phyloP scores from a whole-genome alignment of 1,140 invertebrate genomes.

The Calycopis cecrops region DNA sequence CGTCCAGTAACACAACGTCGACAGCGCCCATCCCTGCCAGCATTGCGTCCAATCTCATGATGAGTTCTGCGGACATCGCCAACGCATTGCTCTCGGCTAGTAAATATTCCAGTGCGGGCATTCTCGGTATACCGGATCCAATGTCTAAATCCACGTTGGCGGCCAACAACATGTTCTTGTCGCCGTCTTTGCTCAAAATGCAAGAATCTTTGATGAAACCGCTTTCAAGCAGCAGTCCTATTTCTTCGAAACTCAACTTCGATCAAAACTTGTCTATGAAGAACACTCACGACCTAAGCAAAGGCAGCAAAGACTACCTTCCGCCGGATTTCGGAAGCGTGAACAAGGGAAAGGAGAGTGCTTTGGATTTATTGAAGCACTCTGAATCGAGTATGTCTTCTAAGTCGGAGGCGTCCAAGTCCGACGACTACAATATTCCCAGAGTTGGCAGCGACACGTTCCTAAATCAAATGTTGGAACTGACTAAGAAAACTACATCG shows the following conservation, averaged over 20 bases:
- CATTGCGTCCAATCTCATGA: slow-evolving; percentile 76
- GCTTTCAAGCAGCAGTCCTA: slow-evolving; percentile 62
- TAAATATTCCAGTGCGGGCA: slow-evolving; percentile 76
- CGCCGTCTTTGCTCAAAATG: slow-evolving; percentile 72
- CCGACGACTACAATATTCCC: slow-evolving; percentile 48
- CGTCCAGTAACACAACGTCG: slow-evolving; percentile 49
- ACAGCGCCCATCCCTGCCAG: slow-evolving; percentile 64
- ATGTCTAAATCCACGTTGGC: slow-evolving; percentile 81
- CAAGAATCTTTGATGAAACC: slow-evolving; percentile 72
- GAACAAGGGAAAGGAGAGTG: slow-evolving; percentile 60
- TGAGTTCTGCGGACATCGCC: slow-evolving; percentile 77
- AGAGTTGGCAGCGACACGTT: slow-evolving; percentile 62
- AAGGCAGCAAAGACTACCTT: slow-evolving; percentile 68
- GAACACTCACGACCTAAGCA: slow-evolving; percentile 65
- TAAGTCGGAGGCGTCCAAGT: slow-evolving; percentile 48
- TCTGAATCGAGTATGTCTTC: slow-evolving; percentile 39
- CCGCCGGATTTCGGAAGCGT: slow-evolving; percentile 69
- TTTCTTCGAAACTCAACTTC: slow-evolving; percentile 57
- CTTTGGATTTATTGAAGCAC: slow-evolving; percentile 45
- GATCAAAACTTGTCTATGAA: slow-evolving; percentile 67
- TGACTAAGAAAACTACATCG: slow-evolving; percentile 67
- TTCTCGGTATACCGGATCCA: slow-evolving; percentile 79
- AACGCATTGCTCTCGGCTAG: slow-evolving; percentile 77
- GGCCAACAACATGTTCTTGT: slow-evolving; percentile 81
- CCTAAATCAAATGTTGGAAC: slow-evolving; percentile 71